phyloP scores from a whole-genome alignment of 2,113 vertebrate species.

The Fulmarus glacialis region DNA sequence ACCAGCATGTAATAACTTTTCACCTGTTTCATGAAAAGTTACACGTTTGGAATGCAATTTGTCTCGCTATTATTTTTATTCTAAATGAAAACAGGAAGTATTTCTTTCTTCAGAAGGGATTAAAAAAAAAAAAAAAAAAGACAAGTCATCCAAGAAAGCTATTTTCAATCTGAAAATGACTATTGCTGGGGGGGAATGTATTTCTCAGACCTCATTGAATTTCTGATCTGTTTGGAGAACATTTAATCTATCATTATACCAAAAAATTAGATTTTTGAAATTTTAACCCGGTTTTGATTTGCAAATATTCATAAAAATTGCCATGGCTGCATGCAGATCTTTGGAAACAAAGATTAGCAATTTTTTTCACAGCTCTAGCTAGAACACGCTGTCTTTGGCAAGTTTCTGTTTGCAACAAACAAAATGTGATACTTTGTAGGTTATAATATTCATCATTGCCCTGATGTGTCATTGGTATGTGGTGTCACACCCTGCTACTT shows the following conservation, averaged over 20 bases:
- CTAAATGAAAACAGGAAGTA: not conserved
- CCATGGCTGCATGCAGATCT: not conserved
- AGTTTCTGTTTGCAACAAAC: conserved; percentile 62
- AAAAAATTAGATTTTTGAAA: not conserved
- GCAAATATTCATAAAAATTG: conserved; percentile 2
- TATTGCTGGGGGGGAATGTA: not conserved
- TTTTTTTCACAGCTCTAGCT: conserved; percentile 23
- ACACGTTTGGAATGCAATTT: conserved; percentile 48
- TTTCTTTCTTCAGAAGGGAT: not conserved
- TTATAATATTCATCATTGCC: conserved; percentile 59
- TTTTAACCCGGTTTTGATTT: not conserved
- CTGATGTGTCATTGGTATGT: conserved; percentile 66
- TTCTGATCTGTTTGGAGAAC: not conserved
- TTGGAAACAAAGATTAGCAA: conserved; percentile 44
- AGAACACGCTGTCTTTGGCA: conserved; percentile 53
- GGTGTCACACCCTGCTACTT: conserved; percentile 62
- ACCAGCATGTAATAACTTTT: conserved; percentile 56
- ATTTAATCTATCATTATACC: not conserved
- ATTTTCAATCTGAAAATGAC: not conserved
- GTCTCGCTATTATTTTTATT: not conserved
- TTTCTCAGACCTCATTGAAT: not conserved
- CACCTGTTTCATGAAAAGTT: conserved; percentile 70
- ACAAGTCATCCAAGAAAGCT: not conserved
- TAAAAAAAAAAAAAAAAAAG: not conserved
- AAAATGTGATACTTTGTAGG: conserved; percentile 67